Percentiles rank a stretch among this genome's conserved stretches.
Conservation (phyloP, 2,113 vertebrate genomes). For the Atherinomorus stipes region DNA sequence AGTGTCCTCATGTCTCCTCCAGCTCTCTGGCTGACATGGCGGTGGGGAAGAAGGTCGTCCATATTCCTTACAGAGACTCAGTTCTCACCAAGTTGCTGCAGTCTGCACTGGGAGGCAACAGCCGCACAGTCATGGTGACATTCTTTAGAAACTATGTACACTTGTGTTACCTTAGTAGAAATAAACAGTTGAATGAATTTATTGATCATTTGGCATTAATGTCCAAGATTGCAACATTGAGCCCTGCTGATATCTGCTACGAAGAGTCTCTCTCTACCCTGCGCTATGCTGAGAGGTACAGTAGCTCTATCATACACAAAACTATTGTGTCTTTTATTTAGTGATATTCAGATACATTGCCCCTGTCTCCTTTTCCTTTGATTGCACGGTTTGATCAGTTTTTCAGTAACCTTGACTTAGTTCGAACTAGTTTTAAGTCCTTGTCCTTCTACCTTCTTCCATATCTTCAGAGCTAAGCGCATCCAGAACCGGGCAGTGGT, state of each 20-base stretch:
- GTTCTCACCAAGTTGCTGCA: conserved; percentile 90
- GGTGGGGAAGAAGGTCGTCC: conserved; percentile 84
- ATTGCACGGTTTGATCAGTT: neutral
- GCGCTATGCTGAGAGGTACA: conserved; percentile 88
- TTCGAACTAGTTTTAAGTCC: neutral
- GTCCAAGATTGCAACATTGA: conserved; percentile 87
- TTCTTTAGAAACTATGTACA: neutral
- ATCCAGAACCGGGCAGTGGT: conserved; percentile 89
- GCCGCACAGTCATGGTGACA: conserved; percentile 87
- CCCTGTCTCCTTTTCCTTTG: neutral
- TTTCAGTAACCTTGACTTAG: neutral
- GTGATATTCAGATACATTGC: neutral
- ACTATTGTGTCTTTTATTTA: neutral
- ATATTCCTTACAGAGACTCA: conserved; percentile 90
- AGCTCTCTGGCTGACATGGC: conserved; percentile 88
- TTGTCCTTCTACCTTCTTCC: neutral
- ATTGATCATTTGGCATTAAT: neutral
- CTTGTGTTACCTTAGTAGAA: neutral
- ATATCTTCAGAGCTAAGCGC: conserved; percentile 84
- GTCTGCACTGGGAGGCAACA: conserved; percentile 90
- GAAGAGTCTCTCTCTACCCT: conserved; percentile 89
- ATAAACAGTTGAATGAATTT: neutral
- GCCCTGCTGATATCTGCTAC: conserved; percentile 90
- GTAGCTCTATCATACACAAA: neutral
- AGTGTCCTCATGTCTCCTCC: neutral